phyloP scores from a whole-genome alignment of 2,888 invertebrate genomes.

The Diabrotica balteata region DNA sequence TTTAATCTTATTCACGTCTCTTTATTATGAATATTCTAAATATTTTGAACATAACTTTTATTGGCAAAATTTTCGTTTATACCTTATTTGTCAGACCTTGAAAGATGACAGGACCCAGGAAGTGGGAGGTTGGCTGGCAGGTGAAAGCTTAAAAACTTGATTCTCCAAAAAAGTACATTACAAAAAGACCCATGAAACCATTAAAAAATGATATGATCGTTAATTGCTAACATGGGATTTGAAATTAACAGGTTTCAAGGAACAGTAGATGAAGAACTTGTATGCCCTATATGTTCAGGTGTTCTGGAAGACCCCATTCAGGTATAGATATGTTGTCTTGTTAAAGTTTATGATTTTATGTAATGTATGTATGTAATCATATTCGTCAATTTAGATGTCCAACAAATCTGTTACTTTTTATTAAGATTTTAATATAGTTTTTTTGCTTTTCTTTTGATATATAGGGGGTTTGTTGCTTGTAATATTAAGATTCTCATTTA shows the following conservation, averaged over 20 bases:
- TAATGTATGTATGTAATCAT: too few relatives aligned
- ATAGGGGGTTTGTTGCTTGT: too few relatives aligned
- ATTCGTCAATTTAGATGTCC: too few relatives aligned
- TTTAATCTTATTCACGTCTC: too few relatives aligned
- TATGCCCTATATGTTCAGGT: conserved; percentile 95
- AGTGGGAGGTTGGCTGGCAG: conserved; percentile 22
- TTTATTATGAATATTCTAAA: neutral
- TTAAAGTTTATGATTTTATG: too few relatives aligned
- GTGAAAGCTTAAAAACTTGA: conserved; percentile 23
- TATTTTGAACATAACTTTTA: neutral
- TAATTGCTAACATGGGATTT: conserved; percentile 79
- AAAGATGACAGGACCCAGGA: conserved; percentile 12
- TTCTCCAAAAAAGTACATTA: conserved; percentile 20
- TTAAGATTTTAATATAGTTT: too few relatives aligned
- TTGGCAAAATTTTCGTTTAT: conserved; percentile 1
- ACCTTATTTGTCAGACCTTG: conserved; percentile 4
- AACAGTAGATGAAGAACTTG: conserved; percentile 95
- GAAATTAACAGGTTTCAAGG: conserved; percentile 93
- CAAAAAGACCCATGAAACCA: conserved; percentile 21
- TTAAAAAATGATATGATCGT: conserved; percentile 34
- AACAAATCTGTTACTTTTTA: too few relatives aligned
- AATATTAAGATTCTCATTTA: too few relatives aligned
- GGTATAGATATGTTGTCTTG: conserved; percentile 62
- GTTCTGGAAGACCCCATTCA: conserved; percentile 95
- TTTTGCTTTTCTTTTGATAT: too few relatives aligned